Evolutionary conservation across 2,113 vertebrate genomes (phyloP).

Genomic region (Cavia aperea): DNA sequence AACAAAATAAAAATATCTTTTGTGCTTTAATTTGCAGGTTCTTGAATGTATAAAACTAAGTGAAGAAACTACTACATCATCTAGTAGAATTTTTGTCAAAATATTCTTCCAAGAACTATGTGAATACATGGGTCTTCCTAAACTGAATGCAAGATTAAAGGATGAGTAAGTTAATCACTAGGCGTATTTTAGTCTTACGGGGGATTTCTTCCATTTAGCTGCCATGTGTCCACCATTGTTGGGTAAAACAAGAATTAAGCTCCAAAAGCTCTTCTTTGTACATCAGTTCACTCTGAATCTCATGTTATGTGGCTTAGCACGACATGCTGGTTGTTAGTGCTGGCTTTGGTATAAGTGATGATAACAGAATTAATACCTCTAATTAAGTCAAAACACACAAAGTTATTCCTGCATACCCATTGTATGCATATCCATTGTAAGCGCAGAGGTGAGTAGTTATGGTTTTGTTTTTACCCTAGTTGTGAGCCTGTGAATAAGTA

Average conservation of each 20-base stretch:
- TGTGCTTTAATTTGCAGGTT: slow-evolving; percentile 79
- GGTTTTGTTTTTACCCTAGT: slow-evolving; percentile 18
- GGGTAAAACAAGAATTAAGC: neutral
- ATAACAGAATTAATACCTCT: neutral
- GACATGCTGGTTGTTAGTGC: neutral
- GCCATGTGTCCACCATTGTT: neutral
- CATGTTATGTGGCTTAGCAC: neutral
- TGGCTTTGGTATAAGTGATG: neutral
- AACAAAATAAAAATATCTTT: slow-evolving; percentile 8
- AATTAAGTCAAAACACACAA: neutral
- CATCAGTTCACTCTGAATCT: neutral
- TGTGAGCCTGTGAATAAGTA: neutral
- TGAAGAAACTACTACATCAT: slow-evolving; percentile 97
- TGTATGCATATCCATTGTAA: slow-evolving; percentile 1
- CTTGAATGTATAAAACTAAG: slow-evolving; percentile 94
- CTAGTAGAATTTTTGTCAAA: slow-evolving; percentile 98
- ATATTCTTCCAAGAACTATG: slow-evolving; percentile 98
- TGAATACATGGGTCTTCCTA: slow-evolving; percentile 98
- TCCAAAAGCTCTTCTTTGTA: neutral
- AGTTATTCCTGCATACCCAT: slow-evolving; percentile 17
- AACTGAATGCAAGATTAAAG: slow-evolving; percentile 93
- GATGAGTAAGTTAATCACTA: slow-evolving; percentile 82
- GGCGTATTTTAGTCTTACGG: neutral
- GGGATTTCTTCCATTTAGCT: neutral
- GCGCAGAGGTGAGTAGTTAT: neutral